A percentile compares a stretch with the other conserved stretches of the same genome.
Evolutionary conservation across 1,140 invertebrate species (phyloP).

Genomic region (Metopolophium dirhodum): DNA sequence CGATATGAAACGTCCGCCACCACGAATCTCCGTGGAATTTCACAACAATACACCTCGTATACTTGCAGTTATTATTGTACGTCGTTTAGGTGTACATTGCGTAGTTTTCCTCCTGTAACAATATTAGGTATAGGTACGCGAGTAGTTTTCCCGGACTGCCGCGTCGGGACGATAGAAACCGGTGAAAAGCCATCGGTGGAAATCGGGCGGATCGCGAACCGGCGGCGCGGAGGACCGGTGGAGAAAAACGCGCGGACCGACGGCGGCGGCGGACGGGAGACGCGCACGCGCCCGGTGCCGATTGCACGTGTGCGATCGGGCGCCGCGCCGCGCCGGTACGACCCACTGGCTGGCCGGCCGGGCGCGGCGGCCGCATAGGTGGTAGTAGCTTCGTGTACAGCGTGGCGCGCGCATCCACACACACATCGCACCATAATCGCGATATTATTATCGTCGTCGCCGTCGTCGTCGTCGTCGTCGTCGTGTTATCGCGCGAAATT

Average conservation of each 20-base stretch:
- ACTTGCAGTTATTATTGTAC: no score
- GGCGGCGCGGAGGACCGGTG: not conserved
- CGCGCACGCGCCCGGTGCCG: slow-evolving; percentile 47
- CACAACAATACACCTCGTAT: no score
- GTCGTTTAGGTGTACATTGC: no score
- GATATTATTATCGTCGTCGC: not conserved
- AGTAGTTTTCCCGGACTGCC: no score
- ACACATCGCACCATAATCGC: not conserved
- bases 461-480: not conserved
- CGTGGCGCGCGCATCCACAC: not conserved
- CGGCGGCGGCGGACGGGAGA: not conserved
- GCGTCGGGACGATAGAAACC: not conserved
- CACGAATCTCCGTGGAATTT: no score
- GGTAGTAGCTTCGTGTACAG: slow-evolving; percentile 21
- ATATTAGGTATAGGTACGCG: no score
- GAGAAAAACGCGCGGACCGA: not conserved
- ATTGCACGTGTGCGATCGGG: slow-evolving; percentile 44
- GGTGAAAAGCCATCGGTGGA: not conserved
- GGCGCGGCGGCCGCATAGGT: not conserved
- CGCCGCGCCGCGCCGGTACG: not conserved
- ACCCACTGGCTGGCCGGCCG: slow-evolving; percentile 16
- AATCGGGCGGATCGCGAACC: not conserved
- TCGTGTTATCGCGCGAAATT: not conserved
- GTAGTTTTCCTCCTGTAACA: no score
- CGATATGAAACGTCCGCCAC: no score